Evolutionary conservation across 2,113 vertebrate genomes (phyloP).

Genomic region (Chloroceryle aenea): DNA sequence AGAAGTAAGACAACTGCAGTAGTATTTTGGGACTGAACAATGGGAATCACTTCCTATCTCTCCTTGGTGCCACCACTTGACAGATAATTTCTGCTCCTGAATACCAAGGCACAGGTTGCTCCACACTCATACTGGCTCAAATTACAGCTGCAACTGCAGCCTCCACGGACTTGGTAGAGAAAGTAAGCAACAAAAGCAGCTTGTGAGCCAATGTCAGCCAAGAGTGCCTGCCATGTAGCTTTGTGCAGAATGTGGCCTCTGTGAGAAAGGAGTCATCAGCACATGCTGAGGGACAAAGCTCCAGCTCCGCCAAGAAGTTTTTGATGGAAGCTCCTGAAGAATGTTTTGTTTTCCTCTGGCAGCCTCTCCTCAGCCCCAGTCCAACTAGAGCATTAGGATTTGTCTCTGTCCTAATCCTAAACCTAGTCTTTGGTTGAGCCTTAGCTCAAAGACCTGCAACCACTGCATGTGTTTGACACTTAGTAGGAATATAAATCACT

Average conservation of each 20-base stretch:
- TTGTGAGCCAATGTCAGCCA: neutral
- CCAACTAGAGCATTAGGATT: neutral
- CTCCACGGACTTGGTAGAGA: neutral
- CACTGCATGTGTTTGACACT: neutral
- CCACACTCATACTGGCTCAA: neutral
- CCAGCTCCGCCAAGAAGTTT: neutral
- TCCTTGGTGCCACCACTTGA: neutral
- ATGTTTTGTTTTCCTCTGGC: neutral
- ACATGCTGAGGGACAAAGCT: neutral
- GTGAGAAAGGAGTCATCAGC: neutral
- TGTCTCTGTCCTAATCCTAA: neutral
- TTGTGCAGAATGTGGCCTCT: neutral
- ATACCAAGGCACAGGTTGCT: neutral
- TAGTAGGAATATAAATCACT: accelerated
- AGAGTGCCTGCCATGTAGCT: neutral
- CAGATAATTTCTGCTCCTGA: neutral
- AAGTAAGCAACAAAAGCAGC: neutral
- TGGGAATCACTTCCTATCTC: neutral
- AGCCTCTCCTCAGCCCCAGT: neutral
- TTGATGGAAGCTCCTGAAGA: neutral
- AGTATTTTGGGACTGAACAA: neutral
- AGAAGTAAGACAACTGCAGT: neutral
- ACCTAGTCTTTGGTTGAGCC: neutral
- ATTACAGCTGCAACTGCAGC: neutral
- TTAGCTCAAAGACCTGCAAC: neutral